phyloP scores from a whole-genome alignment of 2,888 invertebrate genomes.

The Lasioglossum villosulum region DNA sequence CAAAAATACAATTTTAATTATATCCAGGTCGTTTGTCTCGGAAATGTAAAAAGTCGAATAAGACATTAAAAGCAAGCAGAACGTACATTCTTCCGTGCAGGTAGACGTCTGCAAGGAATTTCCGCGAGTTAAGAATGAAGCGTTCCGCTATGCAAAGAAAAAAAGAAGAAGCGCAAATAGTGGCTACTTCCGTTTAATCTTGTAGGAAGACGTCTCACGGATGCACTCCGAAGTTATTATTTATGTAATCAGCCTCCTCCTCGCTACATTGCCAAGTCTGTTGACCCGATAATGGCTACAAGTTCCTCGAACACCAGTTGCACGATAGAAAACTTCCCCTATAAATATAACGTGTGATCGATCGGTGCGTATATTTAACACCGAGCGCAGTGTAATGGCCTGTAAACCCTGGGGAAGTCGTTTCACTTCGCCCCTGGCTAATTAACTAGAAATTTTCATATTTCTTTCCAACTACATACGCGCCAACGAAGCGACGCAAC shows the following conservation, averaged over 20 bases:
- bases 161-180: background rate
- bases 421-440: constrained; percentile 23
- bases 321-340: constrained; percentile 40
- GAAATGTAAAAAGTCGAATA: background rate
- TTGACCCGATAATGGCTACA: constrained; percentile 33
- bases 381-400: constrained; percentile 40
- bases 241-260: constrained; percentile 8
- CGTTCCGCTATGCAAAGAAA: background rate
- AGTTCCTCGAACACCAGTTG: constrained; percentile 56
- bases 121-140: background rate
- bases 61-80: background rate
- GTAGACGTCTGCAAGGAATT: background rate
- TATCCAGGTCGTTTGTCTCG: too few relatives aligned
- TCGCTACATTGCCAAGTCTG: constrained; percentile 24
- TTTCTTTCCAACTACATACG: background rate
- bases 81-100: background rate
- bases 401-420: constrained; percentile 30
- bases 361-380: constrained; percentile 49
- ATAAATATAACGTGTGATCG: constrained; percentile 55
- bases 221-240: background rate
- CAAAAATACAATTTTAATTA: too few relatives aligned
- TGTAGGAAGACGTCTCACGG: background rate
- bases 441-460: constrained; percentile 21
- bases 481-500: background rate
- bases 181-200: background rate